Evolutionary conservation across 37 sponge, comb jelly and placozoan genomes (phyloP), one percentile per base, ranked within the genome.

Genomic region (Hexactinellida sp.): DNA sequence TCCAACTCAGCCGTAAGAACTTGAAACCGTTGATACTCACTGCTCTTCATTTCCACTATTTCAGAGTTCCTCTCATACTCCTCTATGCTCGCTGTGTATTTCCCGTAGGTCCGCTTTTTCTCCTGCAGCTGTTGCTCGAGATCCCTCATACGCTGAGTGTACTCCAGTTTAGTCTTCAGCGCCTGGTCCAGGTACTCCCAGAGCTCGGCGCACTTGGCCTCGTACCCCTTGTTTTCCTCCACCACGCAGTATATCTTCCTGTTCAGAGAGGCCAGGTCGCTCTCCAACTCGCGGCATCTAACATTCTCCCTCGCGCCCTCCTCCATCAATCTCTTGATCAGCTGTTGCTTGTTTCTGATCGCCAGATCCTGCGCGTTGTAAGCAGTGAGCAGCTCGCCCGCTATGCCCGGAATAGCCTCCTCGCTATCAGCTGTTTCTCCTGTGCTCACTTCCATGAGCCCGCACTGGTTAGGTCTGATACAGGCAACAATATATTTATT

Each of bases 171-270:
- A 7, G 19, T 63, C 76, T 63, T 63, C 76, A 63, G 34, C 13
- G 76, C 21, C 34, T 32, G 1, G 13, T 63, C 13, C 76, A 63
- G 5, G 3, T 28, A 7, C 34, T 63, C 76, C 76, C 76, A 63
- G 3, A 63, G 30, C 76, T 63, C 76, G 13, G 76, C 76, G 13
- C 76, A 63, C 13, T 63, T 63, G 3, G 76, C 76, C 34, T 63
- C 76, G 34, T 63, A 63, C 76, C 76, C 76, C 76, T 63, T 63
- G 30, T n/a, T n/a, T 7, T 63, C 76, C 76, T 63, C 76, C 5
- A 63, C 30, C 5, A 23, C 76, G 34, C 76, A 63, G 30, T 63
- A 63, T 21, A 63, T 28, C 34, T 63, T 63, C 76, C 76, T 63
- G 76, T 63, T 63, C 3, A 63, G 25, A n/a, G 76, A 32, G 13